phyloP scores from a whole-genome alignment of 2,888 invertebrate genomes.

The Megaustenia siamemsis region DNA sequence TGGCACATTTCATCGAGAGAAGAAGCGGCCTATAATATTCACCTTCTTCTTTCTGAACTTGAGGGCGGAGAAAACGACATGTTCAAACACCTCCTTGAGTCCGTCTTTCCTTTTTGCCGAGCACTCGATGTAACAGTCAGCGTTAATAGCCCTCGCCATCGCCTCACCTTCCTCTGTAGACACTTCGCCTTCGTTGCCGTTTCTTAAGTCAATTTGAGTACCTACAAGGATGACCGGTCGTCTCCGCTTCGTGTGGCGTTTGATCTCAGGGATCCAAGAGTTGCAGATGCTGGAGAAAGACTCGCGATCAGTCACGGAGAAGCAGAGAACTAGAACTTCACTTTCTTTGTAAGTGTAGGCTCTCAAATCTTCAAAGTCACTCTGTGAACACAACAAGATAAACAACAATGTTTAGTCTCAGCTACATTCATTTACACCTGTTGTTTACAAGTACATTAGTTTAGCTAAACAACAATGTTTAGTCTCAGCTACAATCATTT shows the following conservation, averaged over 20 bases:
- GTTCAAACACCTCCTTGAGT: conserved; percentile 65
- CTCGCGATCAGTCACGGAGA: conserved; percentile 68
- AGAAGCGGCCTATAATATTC: conserved; percentile 57
- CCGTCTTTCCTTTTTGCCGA: conserved; percentile 63
- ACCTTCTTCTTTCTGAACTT: conserved; percentile 61
- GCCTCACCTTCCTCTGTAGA: conserved; percentile 61
- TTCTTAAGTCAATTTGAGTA: conserved; percentile 70
- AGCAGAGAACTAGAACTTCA: conserved; percentile 70
- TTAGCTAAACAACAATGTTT: not conserved
- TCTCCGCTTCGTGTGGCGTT: conserved; percentile 64
- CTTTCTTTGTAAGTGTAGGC: conserved; percentile 71
- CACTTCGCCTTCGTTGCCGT: conserved; percentile 64
- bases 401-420: not conserved
- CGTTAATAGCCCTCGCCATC: conserved; percentile 64
- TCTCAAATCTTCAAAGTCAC: conserved; percentile 68
- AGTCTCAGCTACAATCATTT: no score
- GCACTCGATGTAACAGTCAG: conserved; percentile 67
- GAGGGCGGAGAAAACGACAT: conserved; percentile 62
- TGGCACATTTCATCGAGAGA: conserved; percentile 37
- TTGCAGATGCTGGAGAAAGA: conserved; percentile 67
- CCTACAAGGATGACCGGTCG: conserved; percentile 68
- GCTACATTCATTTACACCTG: no score
- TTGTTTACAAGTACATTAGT: no score
- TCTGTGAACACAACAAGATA: conserved; percentile 58
- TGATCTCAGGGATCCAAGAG: conserved; percentile 71